Base-by-base conservation (phyloP, 1,140 invertebrate genomes). In the Coenobita brevimanus region DNA sequence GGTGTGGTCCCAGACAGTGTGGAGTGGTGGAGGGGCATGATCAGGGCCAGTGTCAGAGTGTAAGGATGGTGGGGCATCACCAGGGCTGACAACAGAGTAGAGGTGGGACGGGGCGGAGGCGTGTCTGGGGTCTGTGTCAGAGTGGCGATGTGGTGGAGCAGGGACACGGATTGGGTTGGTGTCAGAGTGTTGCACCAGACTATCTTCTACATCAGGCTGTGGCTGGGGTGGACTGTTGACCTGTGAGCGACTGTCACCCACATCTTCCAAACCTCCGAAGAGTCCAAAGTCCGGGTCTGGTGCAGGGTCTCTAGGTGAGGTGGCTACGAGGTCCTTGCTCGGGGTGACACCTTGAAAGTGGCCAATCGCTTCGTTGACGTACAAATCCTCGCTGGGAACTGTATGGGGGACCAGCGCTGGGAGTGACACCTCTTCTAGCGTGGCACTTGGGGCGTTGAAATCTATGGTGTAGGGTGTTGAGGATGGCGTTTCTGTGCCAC, bases 271-370 rank as follows among this genome's bases (percentile, higher is more conserved):
- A 24, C 85, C 85, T 33, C 33, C 43, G 41, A 86, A 86, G 38
- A 86, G 60, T 24, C 73, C 83, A 41, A 87, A 87, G 41, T 30
- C 27, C 60, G 85, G 85, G 10, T 80, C 73, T 38, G 85, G 85
- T 24, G 60, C 64, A 2, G 85, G 85, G 10, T 21, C 43, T 17
- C 76, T 38, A 17, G 76, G 43, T 13, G 43, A 43, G 0, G 78
- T 15, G 1, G 50, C 36, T 21, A 30, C 54, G 6, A 76, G 57
- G 2, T 80, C 75, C 54, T 46, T 87, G n/a, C 27, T 33, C 3
- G 89, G 89, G 30, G 75, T 86, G 21, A 84, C 85, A 15, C 81
- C 89, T 75, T 90, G 80, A 75, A 90, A 88, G 71, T 88, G 85
- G 3, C 84, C 85, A 17, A 90, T 41, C 8, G 89, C 85, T 43